Conservation (phyloP, 1,140 invertebrate species). For the Sitophilus oryzae region DNA sequence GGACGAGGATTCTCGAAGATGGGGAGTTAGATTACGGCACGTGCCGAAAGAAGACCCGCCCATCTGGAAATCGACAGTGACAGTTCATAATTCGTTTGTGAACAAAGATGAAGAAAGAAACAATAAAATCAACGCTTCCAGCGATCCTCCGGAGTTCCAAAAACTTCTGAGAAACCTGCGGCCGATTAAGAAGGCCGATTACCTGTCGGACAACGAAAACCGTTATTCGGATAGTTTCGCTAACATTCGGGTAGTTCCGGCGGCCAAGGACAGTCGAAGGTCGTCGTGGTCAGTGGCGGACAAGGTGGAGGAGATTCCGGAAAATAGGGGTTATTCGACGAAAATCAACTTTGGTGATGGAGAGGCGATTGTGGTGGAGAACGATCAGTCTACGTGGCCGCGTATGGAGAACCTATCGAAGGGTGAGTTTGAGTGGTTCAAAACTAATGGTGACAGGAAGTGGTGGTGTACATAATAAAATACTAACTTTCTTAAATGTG, state of each 20-base stretch:
- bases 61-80: slow-evolving; percentile 45
- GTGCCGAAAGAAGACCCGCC: slow-evolving; percentile 36
- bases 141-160: slow-evolving; percentile 42
- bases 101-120: slow-evolving; percentile 8
- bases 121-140: background rate
- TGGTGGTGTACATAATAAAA: too few species aligned
- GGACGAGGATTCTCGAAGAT: slow-evolving; percentile 39
- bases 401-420: slow-evolving; percentile 31
- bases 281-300: slow-evolving; percentile 48
- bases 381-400: slow-evolving; percentile 33
- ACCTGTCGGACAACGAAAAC: slow-evolving; percentile 27
- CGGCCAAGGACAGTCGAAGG: slow-evolving; percentile 29
- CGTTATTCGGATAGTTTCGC: slow-evolving; percentile 26
- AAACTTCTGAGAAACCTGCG: slow-evolving; percentile 40
- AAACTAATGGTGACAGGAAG: too few species aligned
- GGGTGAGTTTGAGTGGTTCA: slow-evolving; percentile 20
- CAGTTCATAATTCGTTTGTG: slow-evolving; percentile 35
- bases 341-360: slow-evolving; percentile 51
- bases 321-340: slow-evolving; percentile 50
- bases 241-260: slow-evolving; percentile 24
- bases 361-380: slow-evolving; percentile 44
- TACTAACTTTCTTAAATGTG: too few species aligned
- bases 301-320: slow-evolving; percentile 41
- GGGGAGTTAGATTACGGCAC: slow-evolving; percentile 47
- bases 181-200: slow-evolving; percentile 31